Base-by-base conservation (phyloP, 92 coral and sea anemone genomes). In the Porites evermanni region DNA sequence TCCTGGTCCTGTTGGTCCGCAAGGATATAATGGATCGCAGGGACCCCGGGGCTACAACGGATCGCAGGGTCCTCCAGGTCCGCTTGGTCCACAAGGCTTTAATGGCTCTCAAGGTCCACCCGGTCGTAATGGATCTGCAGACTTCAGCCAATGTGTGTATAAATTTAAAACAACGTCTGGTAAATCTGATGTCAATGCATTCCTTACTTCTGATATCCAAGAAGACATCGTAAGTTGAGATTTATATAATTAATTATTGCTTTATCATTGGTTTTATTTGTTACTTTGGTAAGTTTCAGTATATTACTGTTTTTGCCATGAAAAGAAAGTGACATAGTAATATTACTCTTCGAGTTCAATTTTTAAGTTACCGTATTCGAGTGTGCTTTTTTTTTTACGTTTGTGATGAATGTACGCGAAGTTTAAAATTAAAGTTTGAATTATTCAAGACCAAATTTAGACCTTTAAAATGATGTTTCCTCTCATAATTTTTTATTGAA, bases 21-120 rank as follows among this genome's bases (percentile, higher is more conserved):
- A 69, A 54, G 91, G 91, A 11, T 56, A 56, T 14, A 56, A 56
- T 38, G 47, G 47, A 13, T 74, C 77, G 47, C 54, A 52, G 16
- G 90, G 90, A 9, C 90, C 84, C 11, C n/a, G 14, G 18, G 89
- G 89, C 12, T 26, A 65, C 19, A 4, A 32, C 9, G 90, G 90
- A 2, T 3, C 8, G 16, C 86, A 38, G 44, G 91, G 91, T 3
- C 21, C 29, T 8, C 70, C 77, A 19, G 92, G 92, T 70, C 85
- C 61, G n/a, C 8, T 2, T 16, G 74, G 74, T 13, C 69, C 67
- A 29, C 18, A 4, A 18, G 91, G 92, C 19, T 26, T 9, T 9
- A 69, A 54, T 70, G 91, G 91, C 9, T 52, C 89, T 11, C 72
- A n/a, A n/a, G 89, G 91, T 19, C 16, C 26, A 7, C 84, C 61